Percentiles rank a stretch among this genome's conserved stretches.
These are phyloP conservation scores for Acanthosepion pharaonis DNA, from an alignment of 2,888 invertebrate genomes.

Conservation along the genomic window DNA sequence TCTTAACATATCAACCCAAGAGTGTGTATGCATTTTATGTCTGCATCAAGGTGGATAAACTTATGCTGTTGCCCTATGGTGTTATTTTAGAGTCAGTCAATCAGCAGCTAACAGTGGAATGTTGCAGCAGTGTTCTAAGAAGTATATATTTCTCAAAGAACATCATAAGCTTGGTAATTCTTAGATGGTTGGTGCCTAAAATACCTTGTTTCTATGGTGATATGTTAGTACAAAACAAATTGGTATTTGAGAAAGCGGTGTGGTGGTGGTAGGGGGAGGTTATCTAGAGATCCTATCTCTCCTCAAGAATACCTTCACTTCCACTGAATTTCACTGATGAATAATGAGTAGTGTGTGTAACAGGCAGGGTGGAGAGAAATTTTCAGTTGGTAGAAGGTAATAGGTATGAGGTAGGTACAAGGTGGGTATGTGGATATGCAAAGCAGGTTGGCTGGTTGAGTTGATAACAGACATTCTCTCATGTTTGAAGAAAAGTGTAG, in stretches of 20 bases:
- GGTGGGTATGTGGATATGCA: background rate
- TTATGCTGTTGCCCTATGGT: background rate
- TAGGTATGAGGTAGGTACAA: background rate
- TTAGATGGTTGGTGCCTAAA: background rate
- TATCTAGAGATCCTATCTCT: no score
- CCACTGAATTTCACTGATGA: background rate
- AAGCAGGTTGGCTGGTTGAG: background rate
- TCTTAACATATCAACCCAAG: constrained; percentile 16
- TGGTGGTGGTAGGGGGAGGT: background rate
- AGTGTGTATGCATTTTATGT: background rate
- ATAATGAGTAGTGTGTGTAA: background rate
- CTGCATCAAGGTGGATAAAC: background rate
- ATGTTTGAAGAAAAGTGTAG: background rate
- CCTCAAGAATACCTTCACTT: background rate
- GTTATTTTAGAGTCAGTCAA: background rate
- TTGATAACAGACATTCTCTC: background rate
- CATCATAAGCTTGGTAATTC: background rate
- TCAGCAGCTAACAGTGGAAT: background rate
- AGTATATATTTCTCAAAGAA: constrained; percentile 7
- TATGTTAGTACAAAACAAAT: background rate
- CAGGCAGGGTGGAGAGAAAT: no score
- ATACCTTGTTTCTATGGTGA: constrained; percentile 22
- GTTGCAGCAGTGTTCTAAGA: background rate
- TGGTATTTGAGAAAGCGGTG: background rate
- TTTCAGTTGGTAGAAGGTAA: background rate